These are phyloP conservation scores for Bungarus multicinctus DNA, from an alignment of 2,113 vertebrate species.

Conservation along the genomic window DNA sequence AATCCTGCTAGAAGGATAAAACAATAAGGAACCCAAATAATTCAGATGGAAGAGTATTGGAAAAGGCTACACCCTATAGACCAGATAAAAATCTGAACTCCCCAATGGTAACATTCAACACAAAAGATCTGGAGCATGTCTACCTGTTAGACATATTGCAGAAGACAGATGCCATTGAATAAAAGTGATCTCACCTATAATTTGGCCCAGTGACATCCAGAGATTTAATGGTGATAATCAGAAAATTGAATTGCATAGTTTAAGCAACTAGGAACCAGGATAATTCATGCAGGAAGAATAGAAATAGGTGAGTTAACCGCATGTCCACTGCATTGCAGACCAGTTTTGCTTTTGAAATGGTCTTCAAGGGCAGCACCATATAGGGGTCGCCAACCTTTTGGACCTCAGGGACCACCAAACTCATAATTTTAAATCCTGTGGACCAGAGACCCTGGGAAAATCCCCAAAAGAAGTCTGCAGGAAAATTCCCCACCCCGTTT, in stretches of 20 bases:
- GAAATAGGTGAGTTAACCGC: neutral
- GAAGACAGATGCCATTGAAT: too few relatives aligned
- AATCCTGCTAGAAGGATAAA: neutral
- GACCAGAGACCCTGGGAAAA: too few relatives aligned
- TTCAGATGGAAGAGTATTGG: neutral
- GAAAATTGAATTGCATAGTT: too few relatives aligned
- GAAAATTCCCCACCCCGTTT: too few relatives aligned
- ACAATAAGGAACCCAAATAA: neutral
- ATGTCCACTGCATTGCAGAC: neutral
- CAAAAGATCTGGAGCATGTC: neutral
- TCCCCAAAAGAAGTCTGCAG: too few relatives aligned
- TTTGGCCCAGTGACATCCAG: too few relatives aligned
- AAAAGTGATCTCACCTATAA: too few relatives aligned
- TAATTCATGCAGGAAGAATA: rapidly evolving
- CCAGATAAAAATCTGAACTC: rapidly evolving
- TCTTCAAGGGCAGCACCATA: neutral
- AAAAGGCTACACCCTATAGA: neutral
- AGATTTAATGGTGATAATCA: too few relatives aligned
- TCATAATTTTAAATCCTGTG: too few relatives aligned
- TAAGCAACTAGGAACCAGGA: too few relatives aligned
- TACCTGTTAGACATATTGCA: neutral
- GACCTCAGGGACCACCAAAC: too few relatives aligned
- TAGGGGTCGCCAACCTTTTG: neutral
- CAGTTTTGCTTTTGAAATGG: neutral
- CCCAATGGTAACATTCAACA: neutral